phyloP scores from a whole-genome alignment of 2,113 vertebrate genomes.

The Rhabdomys dilectus region DNA sequence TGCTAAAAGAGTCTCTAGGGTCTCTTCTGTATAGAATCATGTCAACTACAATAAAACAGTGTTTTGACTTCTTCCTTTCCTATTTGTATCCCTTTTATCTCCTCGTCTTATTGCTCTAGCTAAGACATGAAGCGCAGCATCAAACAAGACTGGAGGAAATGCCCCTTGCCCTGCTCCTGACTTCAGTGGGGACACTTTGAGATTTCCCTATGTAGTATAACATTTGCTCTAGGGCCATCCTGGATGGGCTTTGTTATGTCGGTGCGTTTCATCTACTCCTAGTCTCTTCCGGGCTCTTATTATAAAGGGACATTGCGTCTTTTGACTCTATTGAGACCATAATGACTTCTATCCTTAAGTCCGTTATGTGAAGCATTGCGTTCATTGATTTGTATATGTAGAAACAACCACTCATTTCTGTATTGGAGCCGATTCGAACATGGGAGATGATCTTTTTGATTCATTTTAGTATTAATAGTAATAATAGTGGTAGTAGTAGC shows the following conservation, averaged over 20 bases:
- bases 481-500: background rate
- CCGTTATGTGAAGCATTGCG: background rate
- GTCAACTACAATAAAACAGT: background rate
- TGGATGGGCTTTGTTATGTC: too few species aligned
- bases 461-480: too few species aligned
- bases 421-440: background rate
- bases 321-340: background rate
- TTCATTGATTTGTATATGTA: too few species aligned
- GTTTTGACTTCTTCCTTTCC: background rate
- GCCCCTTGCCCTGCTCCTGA: background rate
- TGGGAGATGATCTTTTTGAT: background rate
- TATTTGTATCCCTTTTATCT: background rate
- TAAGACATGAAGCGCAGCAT: background rate
- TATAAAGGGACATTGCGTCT: background rate
- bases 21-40: background rate
- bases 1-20: background rate
- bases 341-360: background rate
- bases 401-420: background rate
- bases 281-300: background rate
- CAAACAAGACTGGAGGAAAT: background rate
- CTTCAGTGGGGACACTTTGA: background rate
- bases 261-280: background rate
- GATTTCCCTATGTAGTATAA: too few species aligned
- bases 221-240: background rate
- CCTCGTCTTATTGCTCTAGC: background rate